Evolutionary conservation across 92 coral and sea anemone species (phyloP), one percentile per base, ranked within the genome.

Genomic region (Siderastrea siderea): DNA sequence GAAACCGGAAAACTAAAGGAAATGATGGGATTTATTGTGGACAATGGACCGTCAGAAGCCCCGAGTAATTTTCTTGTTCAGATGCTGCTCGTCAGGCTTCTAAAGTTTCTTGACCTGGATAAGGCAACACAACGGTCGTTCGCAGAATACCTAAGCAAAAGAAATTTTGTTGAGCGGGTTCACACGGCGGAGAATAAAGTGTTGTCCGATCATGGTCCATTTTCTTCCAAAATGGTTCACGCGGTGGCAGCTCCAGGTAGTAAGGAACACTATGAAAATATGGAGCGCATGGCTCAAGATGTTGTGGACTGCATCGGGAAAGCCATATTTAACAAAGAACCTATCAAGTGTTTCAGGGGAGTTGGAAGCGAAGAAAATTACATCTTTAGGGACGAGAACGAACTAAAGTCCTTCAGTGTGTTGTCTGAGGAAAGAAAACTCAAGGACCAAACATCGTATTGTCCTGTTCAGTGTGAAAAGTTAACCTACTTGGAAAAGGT

Each of bases 131-230:
- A 82, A 61, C 53, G 77, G 43, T 88, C 88, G 26, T 88, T 70
- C 59, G 86, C 91, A 50, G 91, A 87, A 51, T 87, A 87, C 70
- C 90, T 91, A 16, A 87, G 91, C 17, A 87, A 88, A 73, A 57
- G 62, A 17, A 75, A 82, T 44, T 86, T 86, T 10, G 88, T 82
- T 14, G 90, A 87, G 66, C 81, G 86, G 52, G 86, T 87, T 6
- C 90, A 87, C 50, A 67, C 90, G 53, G 86, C 68, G 5, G 94
- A 90, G 65, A 93, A 93, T 47, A 50, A 48, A 68, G 96, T 90
- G 52, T 49, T 94, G 10, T 91, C 93, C 6, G 81, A 79, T 54
- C 90, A 86, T 66, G 71, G 90, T 57, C 90, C 90, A 7, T 86
- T 86, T 38, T 71, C 68, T 2, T 78, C 69, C 4, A 48, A 84